Percentiles rank a stretch among this genome's conserved stretches.
phyloP scores from a whole-genome alignment of 1,140 invertebrate species.

The Oppia nitens region DNA sequence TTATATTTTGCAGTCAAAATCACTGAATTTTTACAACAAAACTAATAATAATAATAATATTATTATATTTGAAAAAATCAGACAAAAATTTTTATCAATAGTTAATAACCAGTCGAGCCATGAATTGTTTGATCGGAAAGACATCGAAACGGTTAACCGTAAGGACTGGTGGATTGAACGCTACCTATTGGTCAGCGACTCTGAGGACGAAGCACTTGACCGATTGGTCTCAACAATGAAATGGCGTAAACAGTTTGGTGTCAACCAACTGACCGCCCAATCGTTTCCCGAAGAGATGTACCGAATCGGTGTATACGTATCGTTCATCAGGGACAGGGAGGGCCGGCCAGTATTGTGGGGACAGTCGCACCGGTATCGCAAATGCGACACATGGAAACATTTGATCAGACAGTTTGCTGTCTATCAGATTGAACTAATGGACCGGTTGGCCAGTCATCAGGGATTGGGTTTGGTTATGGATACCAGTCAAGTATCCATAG shows the following conservation, averaged over 20 bases:
- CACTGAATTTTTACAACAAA: background rate
- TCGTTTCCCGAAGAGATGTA: constrained; percentile 13
- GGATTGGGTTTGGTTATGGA: constrained; percentile 5
- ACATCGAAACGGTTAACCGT: constrained; percentile 15
- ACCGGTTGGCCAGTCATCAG: background rate
- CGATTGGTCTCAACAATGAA: constrained; percentile 14
- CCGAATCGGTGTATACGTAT: background rate
- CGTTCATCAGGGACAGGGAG: background rate
- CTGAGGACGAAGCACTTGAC: constrained; percentile 11
- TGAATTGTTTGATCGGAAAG: constrained; percentile 12
- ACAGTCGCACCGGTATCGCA: background rate
- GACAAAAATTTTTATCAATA: background rate
- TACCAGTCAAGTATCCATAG: background rate
- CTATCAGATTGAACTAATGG: constrained; percentile 2
- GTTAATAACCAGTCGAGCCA: background rate
- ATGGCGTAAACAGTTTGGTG: constrained; percentile 13
- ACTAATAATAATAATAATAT: background rate
- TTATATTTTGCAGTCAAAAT: background rate
- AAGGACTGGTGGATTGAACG: constrained; percentile 19
- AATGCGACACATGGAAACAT: background rate
- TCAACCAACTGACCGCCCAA: constrained; percentile 8
- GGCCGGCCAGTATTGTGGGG: background rate
- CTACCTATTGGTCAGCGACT: constrained; percentile 14
- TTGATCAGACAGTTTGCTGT: background rate
- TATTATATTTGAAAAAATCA: background rate